Conservation (phyloP, 1,140 invertebrate species). For the Brachionus calyciflorus region DNA sequence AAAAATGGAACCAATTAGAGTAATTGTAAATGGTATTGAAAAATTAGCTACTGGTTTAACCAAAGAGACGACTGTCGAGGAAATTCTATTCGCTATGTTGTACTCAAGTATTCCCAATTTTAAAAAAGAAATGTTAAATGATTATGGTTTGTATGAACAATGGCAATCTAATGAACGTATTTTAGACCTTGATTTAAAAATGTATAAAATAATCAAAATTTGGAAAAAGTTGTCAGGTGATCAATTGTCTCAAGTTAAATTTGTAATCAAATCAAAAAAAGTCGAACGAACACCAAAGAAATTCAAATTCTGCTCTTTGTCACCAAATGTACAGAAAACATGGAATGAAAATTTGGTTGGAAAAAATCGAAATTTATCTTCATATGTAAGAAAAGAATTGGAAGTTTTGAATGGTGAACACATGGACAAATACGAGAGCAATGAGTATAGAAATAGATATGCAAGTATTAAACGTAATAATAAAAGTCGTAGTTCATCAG, state of each 20-base stretch:
- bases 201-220: constrained; percentile 38
- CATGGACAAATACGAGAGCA: neutral
- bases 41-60: constrained; percentile 32
- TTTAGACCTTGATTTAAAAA: constrained; percentile 11
- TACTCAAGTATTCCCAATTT: neutral
- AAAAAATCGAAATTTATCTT: too few species aligned
- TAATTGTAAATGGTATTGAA: constrained; percentile 38
- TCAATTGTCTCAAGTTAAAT: constrained; percentile 37
- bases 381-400: constrained; percentile 18
- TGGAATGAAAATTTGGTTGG: neutral
- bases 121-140: neutral
- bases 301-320: neutral
- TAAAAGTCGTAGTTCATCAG: neutral
- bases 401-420: neutral
- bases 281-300: too few species aligned
- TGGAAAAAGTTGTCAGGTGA: constrained; percentile 30
- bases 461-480: neutral
- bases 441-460: constrained; percentile 3
- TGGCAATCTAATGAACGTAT: constrained; percentile 42
- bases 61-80: constrained; percentile 33
- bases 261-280: constrained; percentile 7
- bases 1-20: constrained; percentile 19
- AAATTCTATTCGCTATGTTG: constrained; percentile 40
- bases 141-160: constrained; percentile 31
- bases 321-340: constrained; percentile 7